These are phyloP conservation scores for Nephrocerus scutellatus DNA, from an alignment of 2,888 invertebrate species.

Conservation along the genomic window DNA sequence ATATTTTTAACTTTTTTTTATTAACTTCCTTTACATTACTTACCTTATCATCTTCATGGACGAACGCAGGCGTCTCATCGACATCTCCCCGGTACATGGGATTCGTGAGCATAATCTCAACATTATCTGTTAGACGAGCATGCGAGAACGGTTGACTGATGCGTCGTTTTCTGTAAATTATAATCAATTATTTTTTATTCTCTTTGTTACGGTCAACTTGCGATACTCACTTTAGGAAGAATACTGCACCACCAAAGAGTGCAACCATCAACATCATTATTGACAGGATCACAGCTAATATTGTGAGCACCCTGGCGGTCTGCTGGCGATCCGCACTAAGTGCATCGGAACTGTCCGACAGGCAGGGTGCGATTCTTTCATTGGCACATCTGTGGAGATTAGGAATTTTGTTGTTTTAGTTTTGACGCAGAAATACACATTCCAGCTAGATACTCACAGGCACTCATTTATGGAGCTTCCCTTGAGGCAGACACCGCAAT, in stretches of 20 bases:
- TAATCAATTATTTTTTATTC: no score
- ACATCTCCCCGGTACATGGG: conserved; percentile 76
- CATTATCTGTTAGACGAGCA: conserved; percentile 73
- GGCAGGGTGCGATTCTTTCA: conserved; percentile 38
- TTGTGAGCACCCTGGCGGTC: conserved; percentile 35
- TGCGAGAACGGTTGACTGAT: conserved; percentile 64
- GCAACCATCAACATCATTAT: conserved; percentile 36
- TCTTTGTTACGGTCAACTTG: background rate
- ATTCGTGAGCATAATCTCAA: conserved; percentile 67
- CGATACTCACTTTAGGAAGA: conserved; percentile 47
- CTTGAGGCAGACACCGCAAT: conserved; percentile 41
- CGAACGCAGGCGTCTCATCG: conserved; percentile 56
- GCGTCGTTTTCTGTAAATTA: conserved; percentile 49
- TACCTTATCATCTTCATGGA: conserved; percentile 58
- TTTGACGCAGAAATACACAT: background rate
- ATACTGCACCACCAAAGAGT: conserved; percentile 40
- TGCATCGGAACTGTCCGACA: conserved; percentile 43
- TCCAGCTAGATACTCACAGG: conserved; percentile 31
- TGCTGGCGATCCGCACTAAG: conserved; percentile 34
- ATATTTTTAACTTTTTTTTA: no score
- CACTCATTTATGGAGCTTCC: conserved; percentile 47
- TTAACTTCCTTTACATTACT: no score
- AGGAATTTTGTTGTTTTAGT: conserved; percentile 4
- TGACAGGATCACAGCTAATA: conserved; percentile 37
- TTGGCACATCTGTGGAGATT: conserved; percentile 34